Evolutionary conservation across 2,888 invertebrate species (phyloP).

Genomic region (Netelia fuscicornis): DNA sequence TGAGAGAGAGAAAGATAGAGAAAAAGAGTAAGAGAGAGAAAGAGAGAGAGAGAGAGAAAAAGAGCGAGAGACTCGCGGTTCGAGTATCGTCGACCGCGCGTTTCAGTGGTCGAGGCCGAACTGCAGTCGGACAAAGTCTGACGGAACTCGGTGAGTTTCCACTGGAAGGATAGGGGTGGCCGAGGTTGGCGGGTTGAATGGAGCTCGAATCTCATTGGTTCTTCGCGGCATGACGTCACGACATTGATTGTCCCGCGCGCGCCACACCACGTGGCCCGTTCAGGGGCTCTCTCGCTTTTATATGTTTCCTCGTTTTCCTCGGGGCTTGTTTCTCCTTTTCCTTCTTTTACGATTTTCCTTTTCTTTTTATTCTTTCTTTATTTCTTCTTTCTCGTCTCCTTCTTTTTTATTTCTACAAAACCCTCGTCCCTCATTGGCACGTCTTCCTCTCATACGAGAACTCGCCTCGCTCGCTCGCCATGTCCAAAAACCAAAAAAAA

Average conservation of each 20-base stretch:
- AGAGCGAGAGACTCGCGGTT: slow-evolving; percentile 33
- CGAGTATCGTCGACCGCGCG: slow-evolving; percentile 70
- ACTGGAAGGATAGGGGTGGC: slow-evolving; percentile 75
- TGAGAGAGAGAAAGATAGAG: not conserved
- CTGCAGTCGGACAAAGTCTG: slow-evolving; percentile 84
- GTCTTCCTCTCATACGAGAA: not conserved
- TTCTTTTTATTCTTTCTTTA: not conserved
- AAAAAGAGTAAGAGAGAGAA: not conserved
- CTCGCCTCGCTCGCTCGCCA: not conserved
- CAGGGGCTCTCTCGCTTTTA: slow-evolving; percentile 65
- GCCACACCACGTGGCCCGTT: slow-evolving; percentile 84
- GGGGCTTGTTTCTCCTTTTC: slow-evolving; percentile 45
- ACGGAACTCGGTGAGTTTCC: slow-evolving; percentile 82
- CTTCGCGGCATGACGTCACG: slow-evolving; percentile 89
- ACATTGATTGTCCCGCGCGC: slow-evolving; percentile 89
- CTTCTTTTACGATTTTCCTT: slow-evolving; percentile 20
- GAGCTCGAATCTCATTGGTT: slow-evolving; percentile 88
- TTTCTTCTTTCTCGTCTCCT: not conserved
- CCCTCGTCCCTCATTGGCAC: not conserved
- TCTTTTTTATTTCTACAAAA: slow-evolving; percentile 1
- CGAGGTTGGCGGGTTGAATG: slow-evolving; percentile 87
- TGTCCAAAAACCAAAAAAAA: not conserved
- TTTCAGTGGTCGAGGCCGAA: slow-evolving; percentile 83
- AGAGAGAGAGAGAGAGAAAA: slow-evolving; percentile 10
- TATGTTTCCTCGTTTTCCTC: slow-evolving; percentile 53